Conservation (phyloP, 2,888 invertebrate species). For the Axea sp. region DNA sequence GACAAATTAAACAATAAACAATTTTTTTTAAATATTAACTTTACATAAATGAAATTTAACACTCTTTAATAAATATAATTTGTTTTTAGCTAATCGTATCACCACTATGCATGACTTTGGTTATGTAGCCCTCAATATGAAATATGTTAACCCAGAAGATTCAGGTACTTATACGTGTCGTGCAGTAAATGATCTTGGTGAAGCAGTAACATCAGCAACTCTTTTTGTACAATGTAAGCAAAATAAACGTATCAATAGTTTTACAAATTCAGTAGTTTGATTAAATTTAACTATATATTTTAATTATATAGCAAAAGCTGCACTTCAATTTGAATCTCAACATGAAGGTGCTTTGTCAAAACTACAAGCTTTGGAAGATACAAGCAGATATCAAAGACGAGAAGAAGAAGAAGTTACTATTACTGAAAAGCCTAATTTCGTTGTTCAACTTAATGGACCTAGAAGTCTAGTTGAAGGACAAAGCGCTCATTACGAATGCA, state of each 20-base stretch:
- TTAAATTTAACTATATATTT: constrained; percentile 75
- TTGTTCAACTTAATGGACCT: constrained; percentile 92
- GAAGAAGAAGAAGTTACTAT: constrained; percentile 90
- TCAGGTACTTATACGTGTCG: constrained; percentile 98
- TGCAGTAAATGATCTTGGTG: constrained; percentile 94
- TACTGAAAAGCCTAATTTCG: constrained; percentile 91
- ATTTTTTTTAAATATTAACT: too few relatives aligned
- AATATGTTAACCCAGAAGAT: constrained; percentile 96
- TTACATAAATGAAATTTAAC: too few relatives aligned
- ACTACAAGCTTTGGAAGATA: constrained; percentile 91
- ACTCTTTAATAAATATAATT: not conserved
- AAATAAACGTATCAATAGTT: constrained; percentile 21
- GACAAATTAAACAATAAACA: too few relatives aligned
- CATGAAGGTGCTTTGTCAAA: constrained; percentile 93
- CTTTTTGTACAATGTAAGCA: constrained; percentile 91
- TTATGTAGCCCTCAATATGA: constrained; percentile 96
- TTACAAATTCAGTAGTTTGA: constrained; percentile 92
- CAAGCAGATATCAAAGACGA: constrained; percentile 87
- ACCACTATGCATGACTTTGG: constrained; percentile 99
- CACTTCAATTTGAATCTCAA: constrained; percentile 92
- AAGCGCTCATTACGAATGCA: constrained; percentile 95
- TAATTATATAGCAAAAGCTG: constrained; percentile 86
- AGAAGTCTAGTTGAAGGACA: constrained; percentile 91
- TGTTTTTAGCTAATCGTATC: constrained; percentile 87
- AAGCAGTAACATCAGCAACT: constrained; percentile 96